Conservation (phyloP, 37 sponge, comb jelly and placozoan genomes). For the Chondrilla cf. caribensis region DNA sequence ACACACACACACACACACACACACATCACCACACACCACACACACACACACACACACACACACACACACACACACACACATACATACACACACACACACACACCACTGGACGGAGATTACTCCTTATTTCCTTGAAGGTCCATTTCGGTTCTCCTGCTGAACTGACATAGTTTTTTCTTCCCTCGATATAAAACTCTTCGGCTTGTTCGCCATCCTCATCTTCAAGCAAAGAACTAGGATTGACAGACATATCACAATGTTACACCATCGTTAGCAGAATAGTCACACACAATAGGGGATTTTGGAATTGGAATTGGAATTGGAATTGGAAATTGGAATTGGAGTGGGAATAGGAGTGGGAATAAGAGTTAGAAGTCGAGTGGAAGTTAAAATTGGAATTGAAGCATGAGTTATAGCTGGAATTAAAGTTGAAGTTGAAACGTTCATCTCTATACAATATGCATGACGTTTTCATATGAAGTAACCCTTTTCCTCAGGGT, state of each 20-base stretch:
- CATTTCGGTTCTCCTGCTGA: conserved; percentile 17
- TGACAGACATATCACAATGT: not conserved
- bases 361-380: too few relatives aligned
- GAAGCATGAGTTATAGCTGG: too few relatives aligned
- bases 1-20: not conserved
- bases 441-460: too few relatives aligned
- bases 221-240: conserved; percentile 33
- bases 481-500: too few relatives aligned
- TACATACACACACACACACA: conserved; percentile 47
- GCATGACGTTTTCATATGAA: too few relatives aligned
- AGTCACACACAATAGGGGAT: too few relatives aligned
- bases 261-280: not conserved
- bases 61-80: conserved; percentile 27
- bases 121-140: conserved; percentile 20
- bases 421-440: too few relatives aligned
- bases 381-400: too few relatives aligned
- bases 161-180: not conserved
- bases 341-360: too few relatives aligned
- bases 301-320: too few relatives aligned
- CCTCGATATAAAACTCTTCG: conserved; percentile 4
- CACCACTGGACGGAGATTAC: conserved; percentile 38
- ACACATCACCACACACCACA: not conserved
- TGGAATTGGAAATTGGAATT: too few relatives aligned
- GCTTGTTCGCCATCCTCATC: conserved; percentile 12
- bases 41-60: not conserved